Conservation (phyloP, 2,888 invertebrate genomes). For the Aphrophora alni region DNA sequence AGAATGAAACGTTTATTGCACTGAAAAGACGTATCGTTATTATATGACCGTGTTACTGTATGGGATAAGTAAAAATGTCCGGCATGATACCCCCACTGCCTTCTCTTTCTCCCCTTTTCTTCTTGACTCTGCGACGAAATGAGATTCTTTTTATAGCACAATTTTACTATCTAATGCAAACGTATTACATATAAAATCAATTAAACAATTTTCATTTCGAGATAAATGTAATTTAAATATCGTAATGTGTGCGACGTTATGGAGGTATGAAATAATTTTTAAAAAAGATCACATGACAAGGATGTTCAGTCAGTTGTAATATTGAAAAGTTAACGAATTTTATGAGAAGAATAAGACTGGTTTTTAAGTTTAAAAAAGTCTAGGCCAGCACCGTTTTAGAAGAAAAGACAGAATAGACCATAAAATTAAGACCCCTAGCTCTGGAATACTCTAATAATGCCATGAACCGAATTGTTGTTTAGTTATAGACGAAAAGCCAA, state of each 20-base stretch:
- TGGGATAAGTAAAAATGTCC: neutral
- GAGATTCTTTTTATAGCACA: neutral
- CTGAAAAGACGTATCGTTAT: neutral
- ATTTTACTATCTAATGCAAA: neutral
- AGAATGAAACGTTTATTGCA: too few species aligned
- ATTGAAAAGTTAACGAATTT: too few species aligned
- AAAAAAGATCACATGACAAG: too few species aligned
- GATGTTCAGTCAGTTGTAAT: too few species aligned
- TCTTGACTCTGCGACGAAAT: neutral
- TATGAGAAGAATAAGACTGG: too few species aligned
- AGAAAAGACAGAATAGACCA: too few species aligned
- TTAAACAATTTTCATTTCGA: neutral
- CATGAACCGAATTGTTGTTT: too few species aligned
- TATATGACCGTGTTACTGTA: neutral
- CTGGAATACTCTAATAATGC: too few species aligned
- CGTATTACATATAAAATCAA: neutral
- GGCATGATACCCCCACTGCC: neutral
- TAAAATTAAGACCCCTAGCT: too few species aligned
- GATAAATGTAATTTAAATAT: neutral
- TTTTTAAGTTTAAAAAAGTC: too few species aligned
- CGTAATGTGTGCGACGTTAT: neutral
- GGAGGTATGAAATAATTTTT: neutral
- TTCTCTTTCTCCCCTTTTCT: neutral
- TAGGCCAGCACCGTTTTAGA: too few species aligned
- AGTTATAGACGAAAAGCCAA: too few species aligned